phyloP scores from a whole-genome alignment of 2,113 vertebrate species.

The Cyphomyrus discorhynchus region DNA sequence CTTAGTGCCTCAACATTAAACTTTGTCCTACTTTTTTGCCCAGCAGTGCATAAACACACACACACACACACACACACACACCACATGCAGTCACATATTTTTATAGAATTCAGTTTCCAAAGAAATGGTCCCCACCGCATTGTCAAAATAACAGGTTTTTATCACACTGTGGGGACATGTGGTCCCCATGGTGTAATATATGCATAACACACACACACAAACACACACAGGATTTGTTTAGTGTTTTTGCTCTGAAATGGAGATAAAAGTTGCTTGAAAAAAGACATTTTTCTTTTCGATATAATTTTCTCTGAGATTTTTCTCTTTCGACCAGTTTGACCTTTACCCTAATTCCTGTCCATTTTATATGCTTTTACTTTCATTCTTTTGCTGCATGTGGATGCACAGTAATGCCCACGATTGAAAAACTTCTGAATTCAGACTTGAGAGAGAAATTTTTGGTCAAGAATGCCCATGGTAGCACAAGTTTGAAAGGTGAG shows the following conservation, averaged over 20 bases:
- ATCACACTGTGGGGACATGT: neutral
- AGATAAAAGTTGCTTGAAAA: neutral
- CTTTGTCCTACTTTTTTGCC: neutral
- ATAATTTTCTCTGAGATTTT: neutral
- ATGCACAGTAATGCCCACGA: slow-evolving; percentile 78
- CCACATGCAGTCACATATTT: neutral
- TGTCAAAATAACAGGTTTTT: neutral
- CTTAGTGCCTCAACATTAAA: neutral
- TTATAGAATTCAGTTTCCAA: neutral
- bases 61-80: neutral
- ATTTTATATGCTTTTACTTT: neutral
- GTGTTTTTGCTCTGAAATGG: neutral
- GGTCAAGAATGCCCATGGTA: slow-evolving; percentile 60
- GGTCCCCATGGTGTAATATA: too few species aligned
- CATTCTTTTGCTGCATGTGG: neutral
- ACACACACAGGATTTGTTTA: too few species aligned
- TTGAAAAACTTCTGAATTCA: slow-evolving; percentile 83
- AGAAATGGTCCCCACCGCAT: neutral
- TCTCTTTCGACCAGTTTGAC: neutral
- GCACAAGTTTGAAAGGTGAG: slow-evolving; percentile 84
- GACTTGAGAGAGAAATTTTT: slow-evolving; percentile 88
- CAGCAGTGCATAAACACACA: neutral
- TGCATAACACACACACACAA: too few species aligned
- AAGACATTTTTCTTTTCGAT: neutral
- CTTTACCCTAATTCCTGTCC: neutral